Conservation (phyloP, 2,797 vertebrate species). For the Propithecus deckenii region DNA sequence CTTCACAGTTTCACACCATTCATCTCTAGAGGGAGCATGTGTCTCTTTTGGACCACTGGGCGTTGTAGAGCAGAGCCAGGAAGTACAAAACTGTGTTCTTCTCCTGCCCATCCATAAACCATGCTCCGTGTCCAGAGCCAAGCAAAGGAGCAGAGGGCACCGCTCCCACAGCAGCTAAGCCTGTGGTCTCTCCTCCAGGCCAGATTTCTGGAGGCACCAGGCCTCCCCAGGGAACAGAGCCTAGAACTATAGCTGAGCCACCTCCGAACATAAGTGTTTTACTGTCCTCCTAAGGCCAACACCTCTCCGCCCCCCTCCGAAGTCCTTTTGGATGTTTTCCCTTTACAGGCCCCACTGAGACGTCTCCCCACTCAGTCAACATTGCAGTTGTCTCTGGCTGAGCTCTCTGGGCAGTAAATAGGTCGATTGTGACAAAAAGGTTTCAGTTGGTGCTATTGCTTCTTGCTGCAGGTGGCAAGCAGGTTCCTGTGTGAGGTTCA, state of each 20-base stretch:
- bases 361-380: conserved; percentile 56
- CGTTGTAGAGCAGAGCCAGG: background rate
- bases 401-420: conserved; percentile 45
- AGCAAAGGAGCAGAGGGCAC: background rate
- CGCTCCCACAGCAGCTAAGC: conserved; percentile 43
- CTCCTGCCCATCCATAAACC: conserved; percentile 60
- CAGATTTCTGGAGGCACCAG: conserved; percentile 53
- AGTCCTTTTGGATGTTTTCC: conserved; percentile 58
- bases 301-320: background rate
- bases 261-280: conserved; percentile 61
- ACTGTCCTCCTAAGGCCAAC: conserved; percentile 62
- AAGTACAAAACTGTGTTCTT: conserved; percentile 43
- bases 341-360: conserved; percentile 39
- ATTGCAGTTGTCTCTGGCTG: conserved; percentile 56
- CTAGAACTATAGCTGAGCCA: conserved; percentile 64
- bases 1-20: conserved; percentile 59
- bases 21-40: conserved; percentile 57
- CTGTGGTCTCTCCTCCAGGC: conserved; percentile 67
- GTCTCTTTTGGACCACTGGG: conserved; percentile 62
- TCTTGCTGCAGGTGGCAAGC: conserved; percentile 61
- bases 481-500: background rate
- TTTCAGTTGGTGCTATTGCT: background rate
- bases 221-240: conserved; percentile 71
- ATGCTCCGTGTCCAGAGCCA: conserved; percentile 18
- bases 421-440: conserved; percentile 24